Base-by-base conservation (phyloP, 2,888 invertebrate genomes). In the Noctua janthina region DNA sequence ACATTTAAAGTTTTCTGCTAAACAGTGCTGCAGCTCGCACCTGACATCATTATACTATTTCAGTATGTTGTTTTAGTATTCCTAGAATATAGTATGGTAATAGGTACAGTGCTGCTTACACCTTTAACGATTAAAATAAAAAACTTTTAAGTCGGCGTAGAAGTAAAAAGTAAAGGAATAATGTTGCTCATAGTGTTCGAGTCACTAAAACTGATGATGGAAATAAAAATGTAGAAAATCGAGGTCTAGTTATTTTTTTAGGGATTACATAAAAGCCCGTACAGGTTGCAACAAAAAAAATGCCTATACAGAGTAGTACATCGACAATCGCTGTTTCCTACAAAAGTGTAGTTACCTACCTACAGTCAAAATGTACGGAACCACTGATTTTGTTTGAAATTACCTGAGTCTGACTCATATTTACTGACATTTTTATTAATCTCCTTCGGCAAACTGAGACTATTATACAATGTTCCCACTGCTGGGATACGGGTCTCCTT, bases 1-100 rank as follows among this genome's bases (percentile, higher is more conserved):
- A 51, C 70, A 81, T 88, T 82, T 72, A 73, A 79, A 79, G 73
- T 81, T 69, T 67, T 69, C 29, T 81, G 62, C 62, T 79, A 79
- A 83, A 68, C 78, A 73, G 49, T 76, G 75, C 72, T 51, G 66
- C 51, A 35, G 68, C 56, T 43, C 46, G 67, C 88, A 89, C 89
- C 88, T 89, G 86, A 79, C 83, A 82, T 70, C 68, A 74, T 78
- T 85, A 83, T 43, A 15, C 54, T 78, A 68, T 69, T 73, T 6
- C 71, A 76, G 13, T 72, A 69, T 54, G 82, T 69, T 76, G 72
- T 80, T 83, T 84, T 70, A 86, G 67, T 82, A 82, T 82, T 75
- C 75, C 75, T 85, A 66, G 51, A n/a, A 56, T 51, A 35, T 49
- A 62, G 35, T 66, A 43, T 35, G 51, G 51, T 79, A 68, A 79